Evolutionary conservation across 2,113 vertebrate genomes (phyloP).

Genomic region (Carassius auratus): DNA sequence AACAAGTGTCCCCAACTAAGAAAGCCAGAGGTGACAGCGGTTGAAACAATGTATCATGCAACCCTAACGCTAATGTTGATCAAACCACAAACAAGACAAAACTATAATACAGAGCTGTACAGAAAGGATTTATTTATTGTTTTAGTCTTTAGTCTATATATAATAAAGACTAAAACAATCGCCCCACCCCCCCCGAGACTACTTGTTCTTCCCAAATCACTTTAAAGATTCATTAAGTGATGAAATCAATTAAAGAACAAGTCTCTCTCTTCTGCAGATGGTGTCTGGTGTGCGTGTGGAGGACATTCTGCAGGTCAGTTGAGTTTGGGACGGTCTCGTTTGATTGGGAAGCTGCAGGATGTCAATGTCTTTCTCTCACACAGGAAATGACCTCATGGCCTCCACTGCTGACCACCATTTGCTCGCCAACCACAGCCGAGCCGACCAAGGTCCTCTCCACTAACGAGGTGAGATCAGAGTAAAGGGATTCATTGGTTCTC

Average conservation of each 20-base stretch:
- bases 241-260: background rate
- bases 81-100: no score
- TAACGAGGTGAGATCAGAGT: constrained; percentile 78
- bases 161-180: no score
- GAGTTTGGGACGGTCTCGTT: background rate
- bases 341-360: background rate
- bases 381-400: constrained; percentile 98
- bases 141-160: no score
- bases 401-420: constrained; percentile 86
- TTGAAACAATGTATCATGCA: no score
- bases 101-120: no score
- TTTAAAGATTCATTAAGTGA: no score
- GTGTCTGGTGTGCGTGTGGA: constrained; percentile 85
- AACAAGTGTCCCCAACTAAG: no score
- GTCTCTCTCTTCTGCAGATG: constrained; percentile 66
- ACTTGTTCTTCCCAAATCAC: no score
- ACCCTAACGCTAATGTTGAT: no score
- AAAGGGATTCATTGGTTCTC: background rate
- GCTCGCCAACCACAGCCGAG: constrained; percentile 80
- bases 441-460: constrained; percentile 80
- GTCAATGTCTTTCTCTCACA: background rate
- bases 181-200: no score
- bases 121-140: no score
- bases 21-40: no score
- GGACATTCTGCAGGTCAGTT: constrained; percentile 89